Conservation (phyloP, 2,888 invertebrate species). For the Epistrophe grossulariae region DNA sequence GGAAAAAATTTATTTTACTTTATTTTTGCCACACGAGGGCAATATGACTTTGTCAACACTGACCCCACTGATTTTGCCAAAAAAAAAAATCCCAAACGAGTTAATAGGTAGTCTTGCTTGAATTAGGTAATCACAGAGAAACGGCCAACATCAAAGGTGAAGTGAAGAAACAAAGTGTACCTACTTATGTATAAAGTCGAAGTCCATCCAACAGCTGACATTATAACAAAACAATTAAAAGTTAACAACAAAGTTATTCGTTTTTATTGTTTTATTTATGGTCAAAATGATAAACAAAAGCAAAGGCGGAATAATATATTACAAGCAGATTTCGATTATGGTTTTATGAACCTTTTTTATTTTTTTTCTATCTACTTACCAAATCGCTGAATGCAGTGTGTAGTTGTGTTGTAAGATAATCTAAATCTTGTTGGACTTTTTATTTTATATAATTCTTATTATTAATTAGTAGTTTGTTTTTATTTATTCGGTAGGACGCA, state of each 20-base stretch:
- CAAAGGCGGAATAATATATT: conserved; percentile 4
- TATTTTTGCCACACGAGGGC: background rate
- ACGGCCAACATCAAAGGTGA: conserved; percentile 12
- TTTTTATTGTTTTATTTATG: conserved; percentile 1
- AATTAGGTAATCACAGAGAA: conserved; percentile 54
- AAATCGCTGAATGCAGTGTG: conserved; percentile 3
- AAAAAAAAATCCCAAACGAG: background rate
- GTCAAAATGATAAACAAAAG: conserved; percentile 10
- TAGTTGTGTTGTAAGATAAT: background rate
- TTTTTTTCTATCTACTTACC: conserved; percentile 19
- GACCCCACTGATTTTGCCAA: conserved; percentile 44
- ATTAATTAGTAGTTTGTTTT: background rate
- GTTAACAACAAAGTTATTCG: conserved; percentile 9
- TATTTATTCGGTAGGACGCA: conserved; percentile 34
- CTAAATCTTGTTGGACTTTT: background rate
- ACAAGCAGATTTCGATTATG: background rate
- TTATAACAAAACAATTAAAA: background rate
- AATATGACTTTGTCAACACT: conserved; percentile 47
- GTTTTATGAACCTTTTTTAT: background rate
- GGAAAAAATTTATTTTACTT: conserved; percentile 11
- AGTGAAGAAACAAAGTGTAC: background rate
- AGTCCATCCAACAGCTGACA: conserved; percentile 23
- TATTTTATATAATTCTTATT: conserved; percentile 10
- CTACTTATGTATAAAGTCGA: background rate
- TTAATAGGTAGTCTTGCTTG: background rate